A percentile compares a stretch with the other conserved stretches of the same genome.
Conservation (phyloP, 64 coral and sea anemone species). For the Exaiptasia diaphana region DNA sequence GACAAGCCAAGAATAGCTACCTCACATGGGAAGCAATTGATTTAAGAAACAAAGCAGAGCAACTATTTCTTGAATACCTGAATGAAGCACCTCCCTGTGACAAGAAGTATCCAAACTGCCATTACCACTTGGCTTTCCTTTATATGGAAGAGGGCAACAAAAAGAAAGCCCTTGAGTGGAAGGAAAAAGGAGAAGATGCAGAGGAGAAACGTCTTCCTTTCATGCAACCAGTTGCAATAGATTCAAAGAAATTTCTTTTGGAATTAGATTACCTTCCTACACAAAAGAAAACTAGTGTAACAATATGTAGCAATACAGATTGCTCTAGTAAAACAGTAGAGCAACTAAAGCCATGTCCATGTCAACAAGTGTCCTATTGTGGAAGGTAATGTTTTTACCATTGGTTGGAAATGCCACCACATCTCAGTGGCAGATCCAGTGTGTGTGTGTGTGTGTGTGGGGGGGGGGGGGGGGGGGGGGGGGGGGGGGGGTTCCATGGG, state of each 20-base stretch:
- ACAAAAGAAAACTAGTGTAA: background rate
- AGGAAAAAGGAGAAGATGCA: constrained; percentile 61
- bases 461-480: no score
- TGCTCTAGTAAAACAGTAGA: constrained; percentile 23
- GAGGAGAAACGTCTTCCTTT: constrained; percentile 70
- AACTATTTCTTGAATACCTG: constrained; percentile 40
- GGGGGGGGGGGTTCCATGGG: no score
- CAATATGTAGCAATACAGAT: constrained; percentile 35
- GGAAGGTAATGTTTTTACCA: constrained; percentile 24
- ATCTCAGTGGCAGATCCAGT: no score
- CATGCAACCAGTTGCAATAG: constrained; percentile 27
- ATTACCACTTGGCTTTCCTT: constrained; percentile 55
- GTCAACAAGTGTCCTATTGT: constrained; percentile 43
- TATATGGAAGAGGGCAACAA: background rate
- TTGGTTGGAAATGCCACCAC: no score
- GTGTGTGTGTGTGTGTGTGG: no score
- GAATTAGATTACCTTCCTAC: background rate
- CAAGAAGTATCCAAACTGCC: constrained; percentile 64
- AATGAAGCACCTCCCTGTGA: constrained; percentile 60
- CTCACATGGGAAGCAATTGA: background rate
- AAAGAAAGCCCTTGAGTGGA: constrained; percentile 11
- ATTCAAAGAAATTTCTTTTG: constrained; percentile 1
- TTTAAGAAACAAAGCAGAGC: background rate
- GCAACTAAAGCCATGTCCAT: background rate
- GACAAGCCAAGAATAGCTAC: background rate